phyloP scores from a whole-genome alignment of 1,140 invertebrate genomes.

The Leptestheria dahalacensis region DNA sequence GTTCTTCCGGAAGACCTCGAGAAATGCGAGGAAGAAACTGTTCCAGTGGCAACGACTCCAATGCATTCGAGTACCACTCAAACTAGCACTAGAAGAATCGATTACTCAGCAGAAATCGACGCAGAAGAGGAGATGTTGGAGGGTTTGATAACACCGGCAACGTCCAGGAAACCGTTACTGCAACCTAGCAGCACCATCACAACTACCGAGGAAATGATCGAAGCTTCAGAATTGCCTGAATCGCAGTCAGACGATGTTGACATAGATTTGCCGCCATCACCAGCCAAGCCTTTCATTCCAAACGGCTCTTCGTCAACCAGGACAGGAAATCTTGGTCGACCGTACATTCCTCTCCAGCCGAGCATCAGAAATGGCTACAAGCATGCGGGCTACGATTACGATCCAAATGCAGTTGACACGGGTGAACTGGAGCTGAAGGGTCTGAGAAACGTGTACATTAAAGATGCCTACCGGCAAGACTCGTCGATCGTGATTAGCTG shows the following conservation, averaged over 20 bases:
- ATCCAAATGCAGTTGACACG: background rate
- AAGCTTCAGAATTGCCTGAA: too few species aligned
- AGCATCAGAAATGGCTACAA: background rate
- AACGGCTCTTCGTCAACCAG: too few species aligned
- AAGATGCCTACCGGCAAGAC: constrained; percentile 65
- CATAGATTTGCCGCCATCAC: too few species aligned
- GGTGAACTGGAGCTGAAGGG: background rate
- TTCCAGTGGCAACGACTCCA: background rate
- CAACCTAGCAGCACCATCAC: too few species aligned
- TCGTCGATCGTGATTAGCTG: constrained; percentile 78
- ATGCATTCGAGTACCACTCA: background rate
- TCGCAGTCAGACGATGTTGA: too few species aligned
- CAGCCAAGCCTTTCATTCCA: too few species aligned
- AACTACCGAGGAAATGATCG: too few species aligned
- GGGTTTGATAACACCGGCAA: background rate
- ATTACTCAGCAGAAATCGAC: background rate
- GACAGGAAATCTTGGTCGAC: too few species aligned
- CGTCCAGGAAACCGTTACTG: too few species aligned
- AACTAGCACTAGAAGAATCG: background rate
- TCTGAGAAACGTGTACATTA: constrained; percentile 58
- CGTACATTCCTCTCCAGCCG: background rate
- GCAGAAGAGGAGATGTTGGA: too few species aligned
- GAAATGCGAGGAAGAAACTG: too few species aligned
- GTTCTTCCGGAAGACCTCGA: constrained; percentile 51
- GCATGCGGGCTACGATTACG: background rate